Conservation (phyloP, 2,113 vertebrate species). For the Struthio camelus region DNA sequence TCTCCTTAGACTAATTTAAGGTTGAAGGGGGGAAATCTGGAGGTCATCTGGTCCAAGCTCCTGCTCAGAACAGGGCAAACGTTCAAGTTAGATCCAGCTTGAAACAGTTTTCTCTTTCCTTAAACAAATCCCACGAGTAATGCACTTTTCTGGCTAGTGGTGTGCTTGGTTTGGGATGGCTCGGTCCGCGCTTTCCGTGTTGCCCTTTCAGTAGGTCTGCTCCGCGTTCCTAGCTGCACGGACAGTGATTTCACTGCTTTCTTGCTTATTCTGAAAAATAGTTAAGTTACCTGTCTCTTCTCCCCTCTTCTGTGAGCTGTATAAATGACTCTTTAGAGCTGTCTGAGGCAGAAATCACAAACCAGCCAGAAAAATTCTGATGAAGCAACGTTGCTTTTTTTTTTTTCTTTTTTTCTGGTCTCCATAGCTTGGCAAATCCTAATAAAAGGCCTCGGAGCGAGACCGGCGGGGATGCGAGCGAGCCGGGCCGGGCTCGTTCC, state of each 20-base stretch:
- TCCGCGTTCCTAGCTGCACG: neutral
- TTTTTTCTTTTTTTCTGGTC: too few species aligned
- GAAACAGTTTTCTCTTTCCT: neutral
- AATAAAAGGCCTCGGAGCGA: too few species aligned
- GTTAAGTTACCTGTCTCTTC: neutral
- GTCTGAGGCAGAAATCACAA: too few species aligned
- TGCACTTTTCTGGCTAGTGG: neutral
- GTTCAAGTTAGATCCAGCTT: neutral
- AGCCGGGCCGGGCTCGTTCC: too few species aligned
- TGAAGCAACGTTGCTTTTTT: too few species aligned
- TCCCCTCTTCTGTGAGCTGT: neutral
- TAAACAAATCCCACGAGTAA: neutral
- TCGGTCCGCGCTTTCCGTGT: neutral
- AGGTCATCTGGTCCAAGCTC: neutral
- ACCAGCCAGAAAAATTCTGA: too few species aligned
- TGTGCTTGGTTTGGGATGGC: too few species aligned
- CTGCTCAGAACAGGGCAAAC: neutral
- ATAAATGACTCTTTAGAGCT: too few species aligned
- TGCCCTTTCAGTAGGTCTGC: too few species aligned
- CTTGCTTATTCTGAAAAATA: neutral
- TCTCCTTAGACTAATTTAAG: neutral
- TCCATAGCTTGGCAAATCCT: too few species aligned
- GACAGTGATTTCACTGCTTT: neutral
- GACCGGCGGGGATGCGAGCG: too few species aligned
- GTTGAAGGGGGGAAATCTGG: neutral